Evolutionary conservation across 2,113 vertebrate species (phyloP), one percentile per base, ranked within the genome.

Genomic region (Otis tarda): DNA sequence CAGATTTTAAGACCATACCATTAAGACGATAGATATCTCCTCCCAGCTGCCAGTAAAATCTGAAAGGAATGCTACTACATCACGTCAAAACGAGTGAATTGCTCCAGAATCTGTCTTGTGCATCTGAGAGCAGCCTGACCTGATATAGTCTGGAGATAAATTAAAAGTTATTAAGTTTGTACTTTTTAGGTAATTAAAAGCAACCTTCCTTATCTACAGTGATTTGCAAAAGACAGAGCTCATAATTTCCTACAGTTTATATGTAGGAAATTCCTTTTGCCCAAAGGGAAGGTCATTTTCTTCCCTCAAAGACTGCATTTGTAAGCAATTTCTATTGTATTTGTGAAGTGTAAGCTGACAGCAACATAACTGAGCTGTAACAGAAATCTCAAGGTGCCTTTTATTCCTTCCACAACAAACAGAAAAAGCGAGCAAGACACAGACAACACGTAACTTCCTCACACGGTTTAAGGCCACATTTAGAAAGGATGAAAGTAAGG

Each of bases 381-480:
- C 2, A 53, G 87, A 87, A 93, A 93, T 93, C 74, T 90, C 94
- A 92, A 89, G 97, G 96, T 94, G 97, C 93, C 92, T 96, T 97
- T 97, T 96, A 69, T 68, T 94, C 92, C 69, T 93, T 81, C 75
- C 84, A 89, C 79, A 94, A 93, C 73, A 60, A 94, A 76, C 45
- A 24, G 92, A 91, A 80, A 91, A 86, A 91, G 93, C 74, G 85
- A 95, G 95, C 95, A 74, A 95, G 94, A 97, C 94, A 91, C 83
- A 83, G 71, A 95, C 88, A 94, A 87, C 43, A 88, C 87, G 78
- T 28, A 96, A 96, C 89, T 93, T 97, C 87, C 95, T 96, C 89
- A 96, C 97, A 95, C 91, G 82, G 95, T 93, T 98, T 98, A 98
- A 98, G 98, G 98, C 98, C 98, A 98, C 97, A 97, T 96, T 97